Evolutionary conservation across 2,797 vertebrate genomes (phyloP), one percentile per base, ranked within the genome.

Genomic region (Mormyrops boulengeri): DNA sequence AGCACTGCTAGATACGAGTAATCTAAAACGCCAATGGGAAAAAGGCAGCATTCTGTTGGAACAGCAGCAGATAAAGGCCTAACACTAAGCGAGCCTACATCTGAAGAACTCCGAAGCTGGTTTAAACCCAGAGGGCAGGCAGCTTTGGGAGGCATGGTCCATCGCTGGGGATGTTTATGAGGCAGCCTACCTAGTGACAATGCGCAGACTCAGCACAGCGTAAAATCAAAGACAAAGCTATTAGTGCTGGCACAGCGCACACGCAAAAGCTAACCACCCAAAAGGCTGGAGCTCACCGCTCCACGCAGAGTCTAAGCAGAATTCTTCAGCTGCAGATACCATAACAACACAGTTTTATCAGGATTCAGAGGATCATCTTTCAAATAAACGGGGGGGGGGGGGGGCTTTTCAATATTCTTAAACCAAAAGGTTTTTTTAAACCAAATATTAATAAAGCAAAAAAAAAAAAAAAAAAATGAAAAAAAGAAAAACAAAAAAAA

Each of bases 1-100:
- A 69, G 87, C 87, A 41, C 38, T 49, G 57, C 19, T 88, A 88
- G 87, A 88, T 88, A 88, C 38, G 14, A 44, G 8, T 30, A 62
- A 66, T 88, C 55, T 66, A 69, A 88, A 88, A 66, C 19, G 26
- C 52, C 53, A 41, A 41, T 87, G 86, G 87, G 57, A 66, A 41
- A 88, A 57, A 49, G 38, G 57, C 12, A 62, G 41, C 55, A 69
- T 49, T 62, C 87, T 88, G 55, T 12, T 4, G 55, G 55, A 66
- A 66, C 34, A 47, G 7, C 14, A 30, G 87, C 34, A 88, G 87
- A 88, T 88, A 62, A 88, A 88, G 38, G 38, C 38, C 34, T 57
- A 34, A 57, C 86, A 60, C 86, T 38, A 87, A 87, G 34, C 34
- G 17, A 38, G 38, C 9, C 60, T 69, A 57, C 8, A 69, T 88